Percentiles rank a stretch among this genome's conserved stretches.
Evolutionary conservation across 2,797 vertebrate species (phyloP).

Genomic region (Notolabrus celidotus): DNA sequence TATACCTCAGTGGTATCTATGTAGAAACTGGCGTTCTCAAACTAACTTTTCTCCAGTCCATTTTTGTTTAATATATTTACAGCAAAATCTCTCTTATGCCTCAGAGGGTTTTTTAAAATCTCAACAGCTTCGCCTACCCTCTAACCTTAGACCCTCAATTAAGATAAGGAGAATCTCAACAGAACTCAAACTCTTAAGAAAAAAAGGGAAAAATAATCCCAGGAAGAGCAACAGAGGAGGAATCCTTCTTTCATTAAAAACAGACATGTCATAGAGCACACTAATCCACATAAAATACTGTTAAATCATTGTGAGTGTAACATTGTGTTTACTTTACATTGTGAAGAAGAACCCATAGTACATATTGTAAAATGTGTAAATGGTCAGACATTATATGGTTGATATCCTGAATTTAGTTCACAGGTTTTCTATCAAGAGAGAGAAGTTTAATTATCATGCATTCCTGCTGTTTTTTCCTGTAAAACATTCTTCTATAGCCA

Average conservation of each 20-base stretch:
- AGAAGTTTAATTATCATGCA: neutral
- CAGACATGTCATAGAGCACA: neutral
- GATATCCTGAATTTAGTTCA: too few species aligned
- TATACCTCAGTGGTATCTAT: neutral
- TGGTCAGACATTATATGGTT: too few species aligned
- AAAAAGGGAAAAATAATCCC: too few species aligned
- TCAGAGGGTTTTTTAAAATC: neutral
- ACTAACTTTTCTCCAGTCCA: neutral
- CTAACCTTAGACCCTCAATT: neutral
- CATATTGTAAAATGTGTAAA: too few species aligned
- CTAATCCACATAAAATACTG: neutral
- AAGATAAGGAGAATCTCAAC: slow-evolving; percentile 1
- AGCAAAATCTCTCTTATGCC: neutral
- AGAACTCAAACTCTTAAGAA: neutral
- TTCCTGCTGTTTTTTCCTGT: neutral
- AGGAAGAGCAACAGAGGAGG: neutral
- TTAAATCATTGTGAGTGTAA: too few species aligned
- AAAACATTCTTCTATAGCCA: neutral
- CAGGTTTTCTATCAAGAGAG: neutral
- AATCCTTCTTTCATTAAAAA: neutral
- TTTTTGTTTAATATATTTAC: neutral
- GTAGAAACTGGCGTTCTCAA: neutral
- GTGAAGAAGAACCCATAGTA: too few species aligned
- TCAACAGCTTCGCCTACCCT: neutral
- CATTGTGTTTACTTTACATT: too few species aligned